phyloP scores from a whole-genome alignment of 2,797 vertebrate genomes.

The Fistularia commersonii region DNA sequence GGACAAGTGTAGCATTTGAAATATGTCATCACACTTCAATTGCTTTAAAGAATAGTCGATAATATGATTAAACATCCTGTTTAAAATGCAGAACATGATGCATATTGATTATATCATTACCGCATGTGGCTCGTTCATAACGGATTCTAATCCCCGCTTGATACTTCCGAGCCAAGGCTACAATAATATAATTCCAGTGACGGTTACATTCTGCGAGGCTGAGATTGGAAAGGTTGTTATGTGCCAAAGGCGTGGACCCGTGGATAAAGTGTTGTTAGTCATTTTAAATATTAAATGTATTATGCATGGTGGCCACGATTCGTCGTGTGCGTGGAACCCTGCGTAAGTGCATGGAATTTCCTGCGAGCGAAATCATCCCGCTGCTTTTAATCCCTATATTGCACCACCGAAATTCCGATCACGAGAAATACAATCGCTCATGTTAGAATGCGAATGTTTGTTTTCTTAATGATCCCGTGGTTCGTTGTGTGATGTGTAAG shows the following conservation, averaged over 20 bases:
- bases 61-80: constrained; percentile 54
- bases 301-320: constrained; percentile 58
- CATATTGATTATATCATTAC: constrained; percentile 62
- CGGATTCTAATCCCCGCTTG: constrained; percentile 27
- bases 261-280: constrained; percentile 56
- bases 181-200: constrained; percentile 50
- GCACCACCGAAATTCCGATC: no score
- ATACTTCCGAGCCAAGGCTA: constrained; percentile 21
- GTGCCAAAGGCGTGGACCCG: constrained; percentile 51
- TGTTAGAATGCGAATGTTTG: no score
- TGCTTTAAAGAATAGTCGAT: constrained; percentile 54
- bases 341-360: neutral
- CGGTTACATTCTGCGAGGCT: constrained; percentile 30
- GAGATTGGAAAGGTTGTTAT: constrained; percentile 44
- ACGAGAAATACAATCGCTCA: no score
- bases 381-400: constrained; percentile 1
- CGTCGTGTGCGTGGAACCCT: constrained; percentile 44
- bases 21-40: constrained; percentile 44
- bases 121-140: constrained; percentile 19
- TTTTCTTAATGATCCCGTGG: no score
- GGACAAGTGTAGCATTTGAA: constrained; percentile 50
- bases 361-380: constrained; percentile 21
- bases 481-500: no score
- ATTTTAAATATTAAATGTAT: constrained; percentile 69
- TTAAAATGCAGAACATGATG: constrained; percentile 48